Evolutionary conservation across 2,113 vertebrate genomes (phyloP).

Genomic region (Pontoporia blainvillei): DNA sequence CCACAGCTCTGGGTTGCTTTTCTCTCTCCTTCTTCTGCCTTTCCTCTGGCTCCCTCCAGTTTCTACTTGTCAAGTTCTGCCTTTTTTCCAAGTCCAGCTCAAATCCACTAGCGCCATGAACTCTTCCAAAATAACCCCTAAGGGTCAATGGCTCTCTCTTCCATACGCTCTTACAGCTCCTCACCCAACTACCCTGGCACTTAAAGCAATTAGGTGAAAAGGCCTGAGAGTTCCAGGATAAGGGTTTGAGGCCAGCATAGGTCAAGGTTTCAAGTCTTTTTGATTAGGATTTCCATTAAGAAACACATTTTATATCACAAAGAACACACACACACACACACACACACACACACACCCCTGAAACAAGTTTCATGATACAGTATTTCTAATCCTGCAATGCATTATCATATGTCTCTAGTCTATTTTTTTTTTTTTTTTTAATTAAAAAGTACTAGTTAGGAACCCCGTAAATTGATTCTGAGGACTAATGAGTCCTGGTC

Average conservation of each 20-base stretch:
- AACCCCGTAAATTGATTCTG: background rate
- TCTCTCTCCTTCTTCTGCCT: background rate
- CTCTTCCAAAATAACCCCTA: background rate
- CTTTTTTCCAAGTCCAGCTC: background rate
- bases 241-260: background rate
- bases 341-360: accelerated
- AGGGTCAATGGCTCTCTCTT: background rate
- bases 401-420: background rate
- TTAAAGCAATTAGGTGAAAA: background rate
- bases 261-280: background rate
- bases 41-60: background rate
- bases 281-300: background rate
- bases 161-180: background rate
- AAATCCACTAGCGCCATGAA: background rate
- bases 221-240: background rate
- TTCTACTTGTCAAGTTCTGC: background rate
- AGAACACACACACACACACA: background rate
- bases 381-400: background rate
- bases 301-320: background rate
- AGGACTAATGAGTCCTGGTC: background rate
- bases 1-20: background rate
- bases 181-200: background rate
- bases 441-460: background rate
- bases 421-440: background rate
- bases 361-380: background rate